These are phyloP conservation scores for Homarus americanus DNA, from an alignment of 1,140 invertebrate species.

Conservation along the genomic window DNA sequence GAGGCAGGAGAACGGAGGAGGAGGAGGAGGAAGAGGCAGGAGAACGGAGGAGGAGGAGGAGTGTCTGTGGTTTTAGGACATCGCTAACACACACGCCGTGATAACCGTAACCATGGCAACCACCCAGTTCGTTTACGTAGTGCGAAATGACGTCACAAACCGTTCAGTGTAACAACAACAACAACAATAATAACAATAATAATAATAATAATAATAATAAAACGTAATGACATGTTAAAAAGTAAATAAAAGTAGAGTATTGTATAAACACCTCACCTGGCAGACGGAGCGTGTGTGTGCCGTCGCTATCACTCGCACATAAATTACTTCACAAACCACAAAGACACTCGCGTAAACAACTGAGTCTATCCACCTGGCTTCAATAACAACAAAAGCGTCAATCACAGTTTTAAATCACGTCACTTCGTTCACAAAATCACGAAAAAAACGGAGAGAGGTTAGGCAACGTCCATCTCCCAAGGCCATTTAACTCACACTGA, in stretches of 20 bases:
- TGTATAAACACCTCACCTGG: not conserved
- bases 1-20: too few relatives aligned
- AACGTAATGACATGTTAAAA: not conserved
- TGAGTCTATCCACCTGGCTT: too few relatives aligned
- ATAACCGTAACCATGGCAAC: not conserved
- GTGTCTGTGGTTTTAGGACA: not conserved
- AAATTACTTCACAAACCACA: constrained; percentile 6
- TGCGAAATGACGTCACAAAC: not conserved
- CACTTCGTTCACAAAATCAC: too few relatives aligned
- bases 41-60: not conserved
- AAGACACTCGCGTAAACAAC: too few relatives aligned
- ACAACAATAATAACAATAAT: not conserved
- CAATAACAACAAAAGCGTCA: too few relatives aligned
- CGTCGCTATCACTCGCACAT: not conserved
- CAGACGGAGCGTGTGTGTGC: too few relatives aligned
- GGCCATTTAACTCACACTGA: not conserved
- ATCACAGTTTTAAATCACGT: too few relatives aligned
- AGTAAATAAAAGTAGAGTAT: not conserved
- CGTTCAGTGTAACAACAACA: not conserved
- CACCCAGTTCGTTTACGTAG: not conserved
- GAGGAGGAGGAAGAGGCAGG: too few relatives aligned
- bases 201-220: not conserved
- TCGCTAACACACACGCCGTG: not conserved
- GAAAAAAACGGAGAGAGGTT: too few relatives aligned
- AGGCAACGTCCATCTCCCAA: too few relatives aligned